Evolutionary conservation across 2,113 vertebrate species (phyloP), one percentile per base, ranked within the genome.

Genomic region (Paracanthobrama guichenoti): DNA sequence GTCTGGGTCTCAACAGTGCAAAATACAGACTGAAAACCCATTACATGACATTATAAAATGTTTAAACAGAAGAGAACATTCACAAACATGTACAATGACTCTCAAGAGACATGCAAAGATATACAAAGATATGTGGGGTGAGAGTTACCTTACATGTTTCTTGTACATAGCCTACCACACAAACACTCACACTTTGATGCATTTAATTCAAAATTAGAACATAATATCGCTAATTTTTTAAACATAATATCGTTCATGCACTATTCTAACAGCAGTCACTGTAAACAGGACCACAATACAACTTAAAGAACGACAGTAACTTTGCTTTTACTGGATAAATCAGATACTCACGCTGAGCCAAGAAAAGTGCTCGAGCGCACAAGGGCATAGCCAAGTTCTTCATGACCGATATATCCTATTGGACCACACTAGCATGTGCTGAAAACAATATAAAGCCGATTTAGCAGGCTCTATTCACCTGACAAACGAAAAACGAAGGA

Each of bases 271-370:
- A 48, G 12, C 42, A 46, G n/a, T 48, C n/a, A 73, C 3, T 14
- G 42, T 46, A 46, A 46, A 24, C 2, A 46, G 22, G 46, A 24
- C 2, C 12, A 24, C 22, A 46, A 24, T 42, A 46, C 14, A 72
- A 24, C 42, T 13, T 14, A 24, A 72, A 24, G 22, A 46, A 44
- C 67, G 12, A 14, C 39, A 72, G 11, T 10, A 13, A 46, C 39
- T 67, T 67, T 39, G 18, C 22, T 20, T 42, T 46, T 26, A 3
- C 7, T 22, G 6, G 13, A 73, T 26, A 71, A 55, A 81, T 64
- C 26, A 72, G 3, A 74, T 42, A 85, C 88, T 89, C 79, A 89
- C 88, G 5, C 20, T 85, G 85, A 71, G 78, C 26, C 16, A 83
- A 76, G 75, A 87, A 77, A 67, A 85, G 71, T 24, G 53, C 46